phyloP scores from a whole-genome alignment of 2,113 vertebrate genomes.

The Fukomys damarensis region DNA sequence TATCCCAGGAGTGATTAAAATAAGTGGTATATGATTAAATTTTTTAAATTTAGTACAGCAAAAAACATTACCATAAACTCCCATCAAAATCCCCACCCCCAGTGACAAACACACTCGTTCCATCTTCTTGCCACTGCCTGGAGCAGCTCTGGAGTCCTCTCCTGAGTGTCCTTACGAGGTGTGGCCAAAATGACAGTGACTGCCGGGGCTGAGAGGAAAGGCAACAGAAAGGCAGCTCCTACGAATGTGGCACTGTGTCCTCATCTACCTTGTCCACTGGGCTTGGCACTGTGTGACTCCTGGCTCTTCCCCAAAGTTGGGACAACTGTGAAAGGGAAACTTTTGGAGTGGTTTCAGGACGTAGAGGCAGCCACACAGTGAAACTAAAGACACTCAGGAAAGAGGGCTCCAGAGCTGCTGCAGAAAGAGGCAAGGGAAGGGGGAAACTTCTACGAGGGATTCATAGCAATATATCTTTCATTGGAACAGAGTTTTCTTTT shows the following conservation, averaged over 20 bases:
- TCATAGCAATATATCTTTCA: fast-evolving
- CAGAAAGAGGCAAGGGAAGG: background rate
- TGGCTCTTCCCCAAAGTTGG: background rate
- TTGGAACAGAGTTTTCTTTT: background rate
- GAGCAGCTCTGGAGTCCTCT: background rate
- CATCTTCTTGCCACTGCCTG: background rate
- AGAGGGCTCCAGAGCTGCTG: background rate
- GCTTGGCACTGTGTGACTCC: background rate
- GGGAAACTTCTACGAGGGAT: background rate
- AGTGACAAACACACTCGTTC: background rate
- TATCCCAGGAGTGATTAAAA: background rate
- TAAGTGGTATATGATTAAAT: background rate
- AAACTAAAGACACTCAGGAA: background rate
- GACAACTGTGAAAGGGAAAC: background rate
- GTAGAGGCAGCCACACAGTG: background rate
- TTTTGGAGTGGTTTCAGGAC: background rate
- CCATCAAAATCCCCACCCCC: background rate
- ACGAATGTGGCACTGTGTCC: background rate
- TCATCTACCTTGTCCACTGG: background rate
- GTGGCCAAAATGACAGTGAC: background rate
- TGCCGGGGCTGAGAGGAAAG: too few species aligned
- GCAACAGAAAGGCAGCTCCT: background rate
- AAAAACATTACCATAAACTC: background rate
- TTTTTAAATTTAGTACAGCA: background rate
- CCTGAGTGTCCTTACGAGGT: background rate